A percentile compares a stretch with the other conserved stretches of the same genome.
phyloP scores from a whole-genome alignment of 2,888 invertebrate species.

The Phania funesta region DNA sequence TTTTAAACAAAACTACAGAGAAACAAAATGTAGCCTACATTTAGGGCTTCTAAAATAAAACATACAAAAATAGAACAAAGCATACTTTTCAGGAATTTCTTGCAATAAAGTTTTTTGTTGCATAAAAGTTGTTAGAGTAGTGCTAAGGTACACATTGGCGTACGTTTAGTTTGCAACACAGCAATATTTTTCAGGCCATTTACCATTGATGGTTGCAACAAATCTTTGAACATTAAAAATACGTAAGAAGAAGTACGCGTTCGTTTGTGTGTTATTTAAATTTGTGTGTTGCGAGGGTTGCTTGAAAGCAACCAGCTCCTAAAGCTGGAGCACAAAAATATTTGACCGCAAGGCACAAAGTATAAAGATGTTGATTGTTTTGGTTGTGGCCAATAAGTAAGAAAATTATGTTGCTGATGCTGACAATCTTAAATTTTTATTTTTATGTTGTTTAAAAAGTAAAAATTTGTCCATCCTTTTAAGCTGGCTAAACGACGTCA shows the following conservation, averaged over 20 bases:
- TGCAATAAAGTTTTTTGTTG: not conserved
- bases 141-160: not conserved
- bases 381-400: constrained; percentile 15
- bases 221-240: not conserved
- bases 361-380: constrained; percentile 30
- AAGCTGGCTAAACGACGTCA: constrained; percentile 44
- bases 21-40: constrained; percentile 27
- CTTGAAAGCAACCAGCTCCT: not conserved
- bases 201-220: not conserved
- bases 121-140: not conserved
- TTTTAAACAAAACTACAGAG: not conserved
- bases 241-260: no score
- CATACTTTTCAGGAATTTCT: constrained; percentile 28
- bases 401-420: not conserved
- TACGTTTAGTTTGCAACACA: not conserved
- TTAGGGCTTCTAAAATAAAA: constrained; percentile 1
- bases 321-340: constrained; percentile 34
- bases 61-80: not conserved
- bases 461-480: not conserved
- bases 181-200: not conserved
- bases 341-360: constrained; percentile 42
- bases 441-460: not conserved
- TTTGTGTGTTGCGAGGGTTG: constrained; percentile 18
- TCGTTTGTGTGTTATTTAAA: not conserved
- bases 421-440: not conserved